These are phyloP conservation scores for Noctua fimbriata DNA, from an alignment of 2,888 invertebrate genomes.

Conservation along the genomic window DNA sequence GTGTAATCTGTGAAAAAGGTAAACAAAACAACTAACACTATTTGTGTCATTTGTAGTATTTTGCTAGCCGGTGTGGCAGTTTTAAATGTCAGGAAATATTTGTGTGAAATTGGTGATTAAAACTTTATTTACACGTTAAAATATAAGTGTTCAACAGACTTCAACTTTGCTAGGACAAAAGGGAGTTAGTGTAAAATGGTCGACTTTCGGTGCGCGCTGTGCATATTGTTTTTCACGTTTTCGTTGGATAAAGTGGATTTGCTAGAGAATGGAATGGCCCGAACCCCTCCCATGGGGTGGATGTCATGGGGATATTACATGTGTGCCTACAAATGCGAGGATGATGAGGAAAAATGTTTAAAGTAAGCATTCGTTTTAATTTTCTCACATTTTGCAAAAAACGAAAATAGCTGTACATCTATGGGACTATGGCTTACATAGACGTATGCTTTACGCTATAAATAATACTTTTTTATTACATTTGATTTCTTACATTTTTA, in stretches of 20 bases:
- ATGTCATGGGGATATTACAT: slow-evolving; percentile 93
- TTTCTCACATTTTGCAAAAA: slow-evolving; percentile 12
- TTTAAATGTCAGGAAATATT: slow-evolving; percentile 26
- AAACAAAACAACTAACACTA: slow-evolving; percentile 29
- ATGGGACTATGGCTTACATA: neutral
- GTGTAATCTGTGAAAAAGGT: slow-evolving; percentile 31
- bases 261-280: slow-evolving; percentile 92
- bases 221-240: slow-evolving; percentile 61
- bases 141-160: neutral
- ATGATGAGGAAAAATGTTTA: slow-evolving; percentile 91
- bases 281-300: slow-evolving; percentile 94
- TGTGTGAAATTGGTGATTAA: slow-evolving; percentile 14
- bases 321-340: slow-evolving; percentile 91
- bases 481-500: neutral
- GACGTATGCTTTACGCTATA: neutral
- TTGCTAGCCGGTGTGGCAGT: slow-evolving; percentile 52
- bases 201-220: slow-evolving; percentile 40
- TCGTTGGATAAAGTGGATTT: slow-evolving; percentile 73
- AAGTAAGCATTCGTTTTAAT: slow-evolving; percentile 84
- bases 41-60: slow-evolving; percentile 13
- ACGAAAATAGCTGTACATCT: neutral
- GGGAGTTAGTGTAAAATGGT: slow-evolving; percentile 43
- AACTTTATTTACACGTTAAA: slow-evolving; percentile 16
- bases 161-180: slow-evolving; percentile 2
- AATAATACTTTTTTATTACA: neutral